These are phyloP conservation scores for Syrrhaptes paradoxus DNA, from an alignment of 2,113 vertebrate genomes.

Conservation along the genomic window DNA sequence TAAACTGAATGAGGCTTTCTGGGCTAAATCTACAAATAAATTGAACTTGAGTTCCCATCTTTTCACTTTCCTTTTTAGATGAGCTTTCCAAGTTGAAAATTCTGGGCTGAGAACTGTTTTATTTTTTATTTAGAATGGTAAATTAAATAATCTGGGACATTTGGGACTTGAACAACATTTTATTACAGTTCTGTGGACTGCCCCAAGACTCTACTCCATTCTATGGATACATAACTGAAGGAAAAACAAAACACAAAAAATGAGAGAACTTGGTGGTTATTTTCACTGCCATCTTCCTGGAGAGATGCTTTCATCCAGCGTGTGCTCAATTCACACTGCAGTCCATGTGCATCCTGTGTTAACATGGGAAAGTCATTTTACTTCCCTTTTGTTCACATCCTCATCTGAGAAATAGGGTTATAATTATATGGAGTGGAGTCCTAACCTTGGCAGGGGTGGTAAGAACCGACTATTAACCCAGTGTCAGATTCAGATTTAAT, in stretches of 20 bases:
- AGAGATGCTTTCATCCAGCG: not conserved
- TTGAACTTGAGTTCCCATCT: not conserved
- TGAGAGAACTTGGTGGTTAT: not conserved
- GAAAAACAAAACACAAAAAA: not conserved
- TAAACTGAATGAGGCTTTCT: not conserved
- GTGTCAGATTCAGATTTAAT: not conserved
- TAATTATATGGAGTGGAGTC: not conserved
- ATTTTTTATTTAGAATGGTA: not conserved
- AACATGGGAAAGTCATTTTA: not conserved
- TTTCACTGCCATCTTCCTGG: not conserved
- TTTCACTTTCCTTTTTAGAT: not conserved
- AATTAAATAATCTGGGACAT: not conserved
- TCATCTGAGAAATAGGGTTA: not conserved
- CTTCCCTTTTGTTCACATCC: not conserved
- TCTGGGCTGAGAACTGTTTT: not conserved
- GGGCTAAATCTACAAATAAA: not conserved
- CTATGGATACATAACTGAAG: not conserved
- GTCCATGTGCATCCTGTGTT: not conserved
- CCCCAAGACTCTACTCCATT: not conserved
- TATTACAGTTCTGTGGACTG: not conserved
- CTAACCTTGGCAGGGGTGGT: not conserved
- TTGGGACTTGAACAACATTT: not conserved
- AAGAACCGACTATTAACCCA: not conserved
- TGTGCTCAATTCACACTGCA: not conserved
- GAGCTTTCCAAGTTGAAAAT: not conserved